Conservation (phyloP, 2,113 vertebrate species). For the Gnathonemus echidnorhynchus region DNA sequence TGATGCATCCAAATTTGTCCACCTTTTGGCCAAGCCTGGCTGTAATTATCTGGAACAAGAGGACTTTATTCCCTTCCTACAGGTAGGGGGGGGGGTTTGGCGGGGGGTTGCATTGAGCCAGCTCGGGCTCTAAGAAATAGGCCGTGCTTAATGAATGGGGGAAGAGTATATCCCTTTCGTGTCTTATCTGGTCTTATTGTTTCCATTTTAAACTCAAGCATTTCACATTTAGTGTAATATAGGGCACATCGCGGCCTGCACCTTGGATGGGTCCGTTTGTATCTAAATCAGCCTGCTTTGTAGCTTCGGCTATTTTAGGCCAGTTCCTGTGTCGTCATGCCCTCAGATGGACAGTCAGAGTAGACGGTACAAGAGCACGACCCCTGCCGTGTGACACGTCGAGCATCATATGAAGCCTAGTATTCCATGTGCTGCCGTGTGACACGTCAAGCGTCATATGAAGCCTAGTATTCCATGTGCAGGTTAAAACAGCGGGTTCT, state of each 20-base stretch:
- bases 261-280: background rate
- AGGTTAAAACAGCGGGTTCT: slow-evolving; percentile 9
- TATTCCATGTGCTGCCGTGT: no score
- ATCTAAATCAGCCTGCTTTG: background rate
- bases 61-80: slow-evolving; percentile 92
- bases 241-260: background rate
- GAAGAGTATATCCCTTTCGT: background rate
- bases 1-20: slow-evolving; percentile 83
- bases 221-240: background rate
- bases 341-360: background rate
- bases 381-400: background rate
- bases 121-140: background rate
- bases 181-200: background rate
- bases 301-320: background rate
- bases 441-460: background rate
- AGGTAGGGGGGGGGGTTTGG: slow-evolving; percentile 59
- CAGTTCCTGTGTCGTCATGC: background rate
- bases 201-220: background rate
- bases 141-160: background rate
- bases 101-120: background rate
- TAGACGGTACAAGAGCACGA: background rate
- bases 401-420: background rate
- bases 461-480: background rate
- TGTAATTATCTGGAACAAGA: slow-evolving; percentile 90
- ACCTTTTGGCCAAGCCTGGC: slow-evolving; percentile 85